Evolutionary conservation across 2,797 vertebrate genomes (phyloP).

Genomic region (Vespertilio murinus): DNA sequence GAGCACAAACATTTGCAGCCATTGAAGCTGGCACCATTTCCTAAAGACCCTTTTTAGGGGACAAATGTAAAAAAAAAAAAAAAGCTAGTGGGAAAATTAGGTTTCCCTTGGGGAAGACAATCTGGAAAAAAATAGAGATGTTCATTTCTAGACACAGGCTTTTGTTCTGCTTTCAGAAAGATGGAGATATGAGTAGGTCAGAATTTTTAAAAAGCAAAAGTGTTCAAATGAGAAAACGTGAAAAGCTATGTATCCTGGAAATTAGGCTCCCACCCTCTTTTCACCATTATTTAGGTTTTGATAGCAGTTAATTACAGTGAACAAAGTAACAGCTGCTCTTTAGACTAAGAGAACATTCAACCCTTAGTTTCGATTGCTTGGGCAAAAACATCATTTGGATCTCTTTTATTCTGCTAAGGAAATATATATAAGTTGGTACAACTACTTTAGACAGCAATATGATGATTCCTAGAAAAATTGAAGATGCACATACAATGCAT

Average conservation of each 20-base stretch:
- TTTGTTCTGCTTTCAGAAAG: not conserved
- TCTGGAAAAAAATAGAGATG: slow-evolving; percentile 5
- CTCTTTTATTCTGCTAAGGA: not conserved
- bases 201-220: not conserved
- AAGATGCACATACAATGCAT: not conserved
- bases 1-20: not conserved
- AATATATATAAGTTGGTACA: not conserved
- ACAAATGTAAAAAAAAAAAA: not conserved
- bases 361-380: not conserved
- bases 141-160: not conserved
- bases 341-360: not conserved
- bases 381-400: not conserved
- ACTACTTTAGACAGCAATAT: not conserved
- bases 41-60: not conserved
- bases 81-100: not conserved
- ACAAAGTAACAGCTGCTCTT: not conserved
- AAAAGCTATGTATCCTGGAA: not conserved
- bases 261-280: not conserved
- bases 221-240: not conserved
- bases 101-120: not conserved
- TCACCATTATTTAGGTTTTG: not conserved
- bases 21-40: not conserved
- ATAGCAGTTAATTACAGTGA: not conserved
- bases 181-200: not conserved
- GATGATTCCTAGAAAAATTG: not conserved